Evolutionary conservation across 2,888 invertebrate genomes (phyloP), one percentile per base, ranked within the genome.

Genomic region (Idaea aversata): DNA sequence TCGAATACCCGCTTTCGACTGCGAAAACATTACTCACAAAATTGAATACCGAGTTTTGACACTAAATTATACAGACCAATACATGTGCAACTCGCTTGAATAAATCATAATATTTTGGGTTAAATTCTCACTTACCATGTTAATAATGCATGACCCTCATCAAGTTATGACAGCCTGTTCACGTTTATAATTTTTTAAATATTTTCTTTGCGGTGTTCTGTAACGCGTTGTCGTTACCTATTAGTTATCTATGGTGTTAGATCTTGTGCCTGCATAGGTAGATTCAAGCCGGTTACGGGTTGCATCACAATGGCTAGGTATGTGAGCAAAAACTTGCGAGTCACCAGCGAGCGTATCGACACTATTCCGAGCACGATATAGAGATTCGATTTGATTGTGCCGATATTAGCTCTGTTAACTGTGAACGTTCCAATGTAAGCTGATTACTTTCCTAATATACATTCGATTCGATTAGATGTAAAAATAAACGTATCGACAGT

Each of bases 231-330:
- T 84, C 85, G 83, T 86, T 83, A 85, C 82, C 85, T 85, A 88
- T 90, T 90, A 88, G 83, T 82, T 88, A 88, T 87, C 84, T 73
- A 68, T 71, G 74, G 78, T 80, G 78, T 81, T 78, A 80, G 83
- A 88, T 90, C 87, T 77, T 79, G 77, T 78, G 15, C 76, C 77
- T 74, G 69, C 71, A 72, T 69, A 62, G 73, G 68, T 58, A 10
- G 36, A 36, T 10, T 3, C 61, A 75, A 72, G 77, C 73, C 76
- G 74, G 77, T 85, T 80, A 75, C 72, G 77, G 73, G 77, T 84
- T 88, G 82, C 84, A 84, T 83, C 81, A 87, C 83, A 83, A 84
- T 81, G 70, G 79, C 73, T 68, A 70, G 79, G 73, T 68, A 66
- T 73, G 70, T 72, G 72, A 73, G 76, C 79, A 78, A 83, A 84